Conservation (phyloP, 2,888 invertebrate species). For the Romanomermis culicivorax region DNA sequence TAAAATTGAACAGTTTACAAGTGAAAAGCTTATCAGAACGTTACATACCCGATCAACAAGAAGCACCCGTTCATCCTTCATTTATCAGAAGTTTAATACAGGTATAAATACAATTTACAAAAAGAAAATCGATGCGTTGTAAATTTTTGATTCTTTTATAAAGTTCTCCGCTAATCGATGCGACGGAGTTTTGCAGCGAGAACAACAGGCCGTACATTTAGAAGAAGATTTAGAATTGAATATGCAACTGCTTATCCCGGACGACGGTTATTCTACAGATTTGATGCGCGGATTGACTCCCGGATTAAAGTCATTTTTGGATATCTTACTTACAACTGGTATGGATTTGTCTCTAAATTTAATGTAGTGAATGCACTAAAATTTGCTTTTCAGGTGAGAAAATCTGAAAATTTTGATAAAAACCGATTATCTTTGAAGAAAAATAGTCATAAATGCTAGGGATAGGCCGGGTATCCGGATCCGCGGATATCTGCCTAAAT, state of each 20-base stretch:
- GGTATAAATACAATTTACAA: too few species aligned
- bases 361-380: too few species aligned
- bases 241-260: slow-evolving; percentile 72
- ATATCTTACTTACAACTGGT: slow-evolving; percentile 46
- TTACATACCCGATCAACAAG: slow-evolving; percentile 35
- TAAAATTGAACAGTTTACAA: slow-evolving; percentile 86
- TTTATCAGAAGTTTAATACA: too few species aligned
- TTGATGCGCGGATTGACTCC: slow-evolving; percentile 71
- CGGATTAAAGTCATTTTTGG: slow-evolving; percentile 64
- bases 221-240: slow-evolving; percentile 68
- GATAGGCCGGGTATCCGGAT: too few species aligned
- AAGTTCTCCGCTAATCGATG: slow-evolving; percentile 52
- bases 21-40: slow-evolving; percentile 40
- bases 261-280: slow-evolving; percentile 92
- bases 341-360: too few species aligned
- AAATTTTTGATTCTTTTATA: slow-evolving; percentile 15
- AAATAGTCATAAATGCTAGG: too few species aligned
- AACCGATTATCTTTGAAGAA: too few species aligned
- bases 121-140: too few species aligned
- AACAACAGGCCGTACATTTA: slow-evolving; percentile 65
- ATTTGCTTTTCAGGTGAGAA: too few species aligned
- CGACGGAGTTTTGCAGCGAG: slow-evolving; percentile 17
- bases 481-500: too few species aligned
- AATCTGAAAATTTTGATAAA: too few species aligned
- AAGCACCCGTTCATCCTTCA: background rate